Base-by-base conservation (phyloP, 2,113 vertebrate genomes). In the Cepphus grylle region DNA sequence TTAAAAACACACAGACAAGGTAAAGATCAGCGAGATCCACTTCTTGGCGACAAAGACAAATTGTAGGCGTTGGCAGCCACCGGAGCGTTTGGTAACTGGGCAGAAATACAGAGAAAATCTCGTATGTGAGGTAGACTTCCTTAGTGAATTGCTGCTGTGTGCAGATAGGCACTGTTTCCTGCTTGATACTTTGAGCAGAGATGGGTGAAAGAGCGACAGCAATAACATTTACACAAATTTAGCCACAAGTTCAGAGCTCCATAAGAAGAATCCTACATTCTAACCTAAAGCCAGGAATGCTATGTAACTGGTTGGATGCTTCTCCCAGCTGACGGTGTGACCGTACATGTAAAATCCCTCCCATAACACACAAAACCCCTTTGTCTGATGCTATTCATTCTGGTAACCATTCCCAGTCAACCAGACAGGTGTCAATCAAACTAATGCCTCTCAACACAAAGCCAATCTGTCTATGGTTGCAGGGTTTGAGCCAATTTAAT, bases 401-500 rank as follows among this genome's bases (percentile, higher is more conserved):
- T 79, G 45, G 73, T 72, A 89, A 79, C 73, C 66, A 52, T 81
- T 71, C 78, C 36, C 2, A 1, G 86, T 69, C 82, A 92, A 86
- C n/a, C 83, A 94, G 96, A 94, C 88, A 94, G 65, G 13, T 95
- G 95, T 89, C 96, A 95, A 65, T 95, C 97, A 97, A 93, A 93
- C 40, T 76, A 91, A 95, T 91, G 89, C 81, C 36, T 96, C 94
- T 93, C 83, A 89, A n/a, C 91, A 95, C 82, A 95, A 91, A 94
- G 73, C 62, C 70, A 94, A 93, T 95, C 91, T 94, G 73, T 87
- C 95, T 77, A 2, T 69, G 73, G 86, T 95, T 94, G 81, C 84
- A 87, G 88, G 80, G 88, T 84, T 94, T 91, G 89, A 97, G 89
- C 73, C 94, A 95, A 95, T 94, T 97, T 96, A 96, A 97, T 97